Percentiles rank a stretch among this genome's conserved stretches.
Conservation (phyloP, 2,888 invertebrate genomes). For the Phengaris alcon region DNA sequence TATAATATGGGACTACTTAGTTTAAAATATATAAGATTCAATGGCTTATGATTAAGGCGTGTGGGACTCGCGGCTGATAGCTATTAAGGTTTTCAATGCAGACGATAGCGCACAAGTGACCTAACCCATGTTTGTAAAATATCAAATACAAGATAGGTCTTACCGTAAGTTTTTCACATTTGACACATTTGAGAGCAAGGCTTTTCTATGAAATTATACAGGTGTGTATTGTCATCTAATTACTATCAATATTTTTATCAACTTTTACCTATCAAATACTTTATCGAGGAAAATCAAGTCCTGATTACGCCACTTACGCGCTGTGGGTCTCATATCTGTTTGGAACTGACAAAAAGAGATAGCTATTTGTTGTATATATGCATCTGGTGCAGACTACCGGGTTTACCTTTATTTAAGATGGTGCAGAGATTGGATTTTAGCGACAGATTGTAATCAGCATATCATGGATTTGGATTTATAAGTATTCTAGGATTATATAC, state of each 20-base stretch:
- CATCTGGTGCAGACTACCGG: constrained; percentile 5
- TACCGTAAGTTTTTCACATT: constrained; percentile 9
- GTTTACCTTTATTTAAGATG: constrained; percentile 44
- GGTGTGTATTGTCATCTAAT: constrained; percentile 1
- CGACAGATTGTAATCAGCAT: constrained; percentile 55
- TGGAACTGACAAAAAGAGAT: constrained; percentile 16
- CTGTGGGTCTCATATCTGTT: constrained; percentile 7
- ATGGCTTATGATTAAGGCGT: constrained; percentile 29
- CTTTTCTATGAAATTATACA: neutral
- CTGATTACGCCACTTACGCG: constrained; percentile 13
- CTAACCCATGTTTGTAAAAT: neutral
- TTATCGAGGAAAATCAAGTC: neutral
- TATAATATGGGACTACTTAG: constrained; percentile 29
- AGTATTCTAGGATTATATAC: constrained; percentile 56
- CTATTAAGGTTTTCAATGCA: neutral
- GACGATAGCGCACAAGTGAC: constrained; percentile 17
- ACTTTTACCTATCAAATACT: neutral
- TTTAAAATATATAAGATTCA: constrained; percentile 32
- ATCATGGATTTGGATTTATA: constrained; percentile 64
- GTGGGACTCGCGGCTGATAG: constrained; percentile 1
- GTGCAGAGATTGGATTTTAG: constrained; percentile 39
- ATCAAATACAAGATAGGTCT: neutral
- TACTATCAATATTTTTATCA: neutral
- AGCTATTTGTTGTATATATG: constrained; percentile 22
- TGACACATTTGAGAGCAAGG: constrained; percentile 11